A percentile compares a stretch with the other conserved stretches of the same genome.
Evolutionary conservation across 2,113 vertebrate species (phyloP).

Genomic region (Manacus vitellinus): DNA sequence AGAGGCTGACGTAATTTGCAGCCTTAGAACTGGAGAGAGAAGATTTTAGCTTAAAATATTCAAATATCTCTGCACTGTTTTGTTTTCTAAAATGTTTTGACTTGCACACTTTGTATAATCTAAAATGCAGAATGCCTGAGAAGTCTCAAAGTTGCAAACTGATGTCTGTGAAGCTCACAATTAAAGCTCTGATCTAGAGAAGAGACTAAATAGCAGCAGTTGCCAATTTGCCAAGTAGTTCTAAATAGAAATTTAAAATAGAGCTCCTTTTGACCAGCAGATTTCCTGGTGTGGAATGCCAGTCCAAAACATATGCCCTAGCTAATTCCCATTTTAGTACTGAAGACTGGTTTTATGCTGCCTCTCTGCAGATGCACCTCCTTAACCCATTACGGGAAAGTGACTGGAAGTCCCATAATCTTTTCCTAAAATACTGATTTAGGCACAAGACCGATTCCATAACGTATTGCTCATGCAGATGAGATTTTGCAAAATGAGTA

Average conservation of each 20-base stretch:
- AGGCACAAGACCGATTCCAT: background rate
- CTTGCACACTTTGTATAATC: constrained; percentile 14
- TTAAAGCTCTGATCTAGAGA: background rate
- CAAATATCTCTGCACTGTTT: background rate
- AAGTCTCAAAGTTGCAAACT: constrained; percentile 12
- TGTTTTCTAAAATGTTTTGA: constrained; percentile 31
- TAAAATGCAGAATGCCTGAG: constrained; percentile 50
- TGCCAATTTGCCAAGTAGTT: constrained; percentile 13
- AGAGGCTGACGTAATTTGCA: constrained; percentile 31
- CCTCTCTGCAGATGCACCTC: constrained; percentile 1
- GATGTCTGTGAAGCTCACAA: background rate
- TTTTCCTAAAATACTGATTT: background rate
- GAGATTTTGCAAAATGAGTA: background rate
- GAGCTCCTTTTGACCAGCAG: background rate
- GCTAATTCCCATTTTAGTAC: background rate
- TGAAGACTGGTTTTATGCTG: background rate
- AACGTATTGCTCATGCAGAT: background rate
- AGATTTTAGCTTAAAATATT: background rate
- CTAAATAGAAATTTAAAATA: constrained; percentile 14
- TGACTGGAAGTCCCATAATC: background rate
- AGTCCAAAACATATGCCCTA: background rate
- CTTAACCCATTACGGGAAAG: background rate
- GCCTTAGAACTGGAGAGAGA: background rate
- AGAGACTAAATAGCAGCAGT: constrained; percentile 2
- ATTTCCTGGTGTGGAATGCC: background rate